Conservation (phyloP, 2,113 vertebrate genomes). For the Mugil cephalus region DNA sequence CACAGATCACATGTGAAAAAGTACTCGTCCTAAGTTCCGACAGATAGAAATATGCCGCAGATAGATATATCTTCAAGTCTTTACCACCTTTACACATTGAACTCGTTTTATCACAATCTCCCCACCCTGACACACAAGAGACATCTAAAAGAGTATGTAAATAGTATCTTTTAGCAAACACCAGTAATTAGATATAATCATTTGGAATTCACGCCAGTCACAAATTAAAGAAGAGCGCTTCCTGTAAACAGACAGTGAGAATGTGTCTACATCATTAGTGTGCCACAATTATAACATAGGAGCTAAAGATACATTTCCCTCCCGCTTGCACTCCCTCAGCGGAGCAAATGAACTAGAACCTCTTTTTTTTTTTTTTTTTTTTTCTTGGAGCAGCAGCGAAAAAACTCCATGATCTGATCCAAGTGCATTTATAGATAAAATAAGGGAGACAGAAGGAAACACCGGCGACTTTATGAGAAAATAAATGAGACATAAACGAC, state of each 20-base stretch:
- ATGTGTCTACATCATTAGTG: constrained; percentile 83
- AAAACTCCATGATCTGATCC: constrained; percentile 24
- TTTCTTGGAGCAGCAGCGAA: constrained; percentile 9
- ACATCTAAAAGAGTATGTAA: constrained; percentile 69
- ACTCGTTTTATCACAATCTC: constrained; percentile 56
- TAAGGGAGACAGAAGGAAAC: constrained; percentile 18
- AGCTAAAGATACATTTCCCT: constrained; percentile 80
- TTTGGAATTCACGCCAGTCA: constrained; percentile 73
- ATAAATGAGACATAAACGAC: constrained; percentile 2
- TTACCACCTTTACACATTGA: constrained; percentile 40
- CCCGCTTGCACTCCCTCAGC: constrained; percentile 60
- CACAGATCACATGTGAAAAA: background rate
- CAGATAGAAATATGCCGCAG: background rate
- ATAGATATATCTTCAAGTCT: background rate
- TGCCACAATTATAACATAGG: constrained; percentile 83
- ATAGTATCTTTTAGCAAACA: constrained; percentile 80
- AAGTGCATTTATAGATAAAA: constrained; percentile 26
- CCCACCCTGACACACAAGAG: constrained; percentile 45
- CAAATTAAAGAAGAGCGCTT: constrained; percentile 81
- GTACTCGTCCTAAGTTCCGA: background rate
- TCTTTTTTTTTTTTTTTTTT: constrained; percentile 21
- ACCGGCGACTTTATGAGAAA: background rate
- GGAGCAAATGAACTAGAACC: constrained; percentile 73
- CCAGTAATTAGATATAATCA: constrained; percentile 82
- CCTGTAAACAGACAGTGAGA: constrained; percentile 81